Percentiles rank a stretch among this genome's conserved stretches.
Evolutionary conservation across 2,888 invertebrate species (phyloP).

Genomic region (Metopia argyrocephala): DNA sequence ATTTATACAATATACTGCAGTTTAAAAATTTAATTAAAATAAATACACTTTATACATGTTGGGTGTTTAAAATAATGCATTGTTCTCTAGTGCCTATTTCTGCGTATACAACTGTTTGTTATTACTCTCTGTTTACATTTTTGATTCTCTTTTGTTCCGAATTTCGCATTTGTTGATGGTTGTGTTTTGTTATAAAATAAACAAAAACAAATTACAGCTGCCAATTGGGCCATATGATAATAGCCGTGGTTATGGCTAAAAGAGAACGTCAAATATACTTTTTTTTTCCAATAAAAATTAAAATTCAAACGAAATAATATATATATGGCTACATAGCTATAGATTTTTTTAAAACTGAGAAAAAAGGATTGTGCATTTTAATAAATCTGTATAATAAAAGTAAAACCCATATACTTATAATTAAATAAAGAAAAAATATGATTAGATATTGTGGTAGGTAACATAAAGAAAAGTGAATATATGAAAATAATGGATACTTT

Average conservation of each 20-base stretch:
- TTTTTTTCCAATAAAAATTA: slow-evolving; percentile 47
- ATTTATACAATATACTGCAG: too few relatives aligned
- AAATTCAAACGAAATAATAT: slow-evolving; percentile 9
- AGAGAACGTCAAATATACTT: slow-evolving; percentile 56
- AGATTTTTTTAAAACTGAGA: slow-evolving; percentile 42
- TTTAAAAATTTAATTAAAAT: too few relatives aligned
- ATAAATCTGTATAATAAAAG: slow-evolving; percentile 32
- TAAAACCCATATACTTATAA: too few relatives aligned
- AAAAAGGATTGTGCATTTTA: slow-evolving; percentile 32
- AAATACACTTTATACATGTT: too few relatives aligned
- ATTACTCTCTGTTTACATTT: slow-evolving; percentile 27
- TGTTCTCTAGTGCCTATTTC: too few relatives aligned
- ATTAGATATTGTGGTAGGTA: too few relatives aligned
- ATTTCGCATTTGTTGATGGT: slow-evolving; percentile 9
- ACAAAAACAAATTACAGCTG: not conserved
- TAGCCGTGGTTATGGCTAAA: not conserved
- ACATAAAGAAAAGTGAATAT: too few relatives aligned
- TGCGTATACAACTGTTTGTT: not conserved
- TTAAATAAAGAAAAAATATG: too few relatives aligned
- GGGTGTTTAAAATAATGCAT: too few relatives aligned
- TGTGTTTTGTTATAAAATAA: not conserved
- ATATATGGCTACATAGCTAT: slow-evolving; percentile 64
- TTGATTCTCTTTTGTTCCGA: not conserved
- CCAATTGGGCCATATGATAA: slow-evolving; percentile 7
- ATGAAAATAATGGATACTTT: too few relatives aligned